These are phyloP conservation scores for Diachrysia chrysitis DNA, from an alignment of 2,888 invertebrate species.

Conservation along the genomic window DNA sequence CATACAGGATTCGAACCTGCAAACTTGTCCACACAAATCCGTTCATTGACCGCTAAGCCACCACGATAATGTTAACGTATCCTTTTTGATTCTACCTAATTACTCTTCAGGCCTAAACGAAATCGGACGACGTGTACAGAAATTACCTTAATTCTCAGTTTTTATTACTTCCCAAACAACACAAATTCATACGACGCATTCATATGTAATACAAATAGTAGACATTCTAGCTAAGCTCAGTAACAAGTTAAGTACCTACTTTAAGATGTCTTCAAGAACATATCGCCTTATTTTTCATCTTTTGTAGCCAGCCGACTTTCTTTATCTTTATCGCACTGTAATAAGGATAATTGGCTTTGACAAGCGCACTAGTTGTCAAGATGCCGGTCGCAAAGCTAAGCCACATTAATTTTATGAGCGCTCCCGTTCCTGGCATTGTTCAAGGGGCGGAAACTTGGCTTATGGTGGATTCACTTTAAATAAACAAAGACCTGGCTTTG, in stretches of 20 bases:
- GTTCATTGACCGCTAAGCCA: too few species aligned
- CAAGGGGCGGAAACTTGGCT: slow-evolving; percentile 59
- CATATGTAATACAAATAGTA: slow-evolving; percentile 7
- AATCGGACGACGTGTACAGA: too few species aligned
- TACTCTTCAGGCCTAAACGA: too few species aligned
- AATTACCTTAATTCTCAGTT: too few species aligned
- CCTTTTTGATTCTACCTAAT: too few species aligned
- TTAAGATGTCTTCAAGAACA: slow-evolving; percentile 30
- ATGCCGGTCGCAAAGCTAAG: slow-evolving; percentile 53
- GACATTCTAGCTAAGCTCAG: slow-evolving; percentile 12
- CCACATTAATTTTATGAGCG: slow-evolving; percentile 70
- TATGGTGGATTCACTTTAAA: slow-evolving; percentile 48
- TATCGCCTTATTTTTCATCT: slow-evolving; percentile 27
- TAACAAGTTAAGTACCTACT: slow-evolving; percentile 14
- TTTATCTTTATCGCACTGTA: slow-evolving; percentile 62
- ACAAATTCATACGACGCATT: not conserved
- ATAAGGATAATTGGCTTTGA: slow-evolving; percentile 68
- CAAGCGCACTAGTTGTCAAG: slow-evolving; percentile 61
- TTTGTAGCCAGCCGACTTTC: slow-evolving; percentile 47
- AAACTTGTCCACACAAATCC: too few species aligned
- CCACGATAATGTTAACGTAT: too few species aligned
- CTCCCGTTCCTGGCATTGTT: slow-evolving; percentile 59
- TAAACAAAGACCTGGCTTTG: slow-evolving; percentile 39
- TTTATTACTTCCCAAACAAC: too few species aligned
- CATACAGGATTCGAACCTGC: too few species aligned